A percentile compares a stretch with the other conserved stretches of the same genome.
Evolutionary conservation across 2,113 vertebrate genomes (phyloP).

Genomic region (Eleginops maclovinus): DNA sequence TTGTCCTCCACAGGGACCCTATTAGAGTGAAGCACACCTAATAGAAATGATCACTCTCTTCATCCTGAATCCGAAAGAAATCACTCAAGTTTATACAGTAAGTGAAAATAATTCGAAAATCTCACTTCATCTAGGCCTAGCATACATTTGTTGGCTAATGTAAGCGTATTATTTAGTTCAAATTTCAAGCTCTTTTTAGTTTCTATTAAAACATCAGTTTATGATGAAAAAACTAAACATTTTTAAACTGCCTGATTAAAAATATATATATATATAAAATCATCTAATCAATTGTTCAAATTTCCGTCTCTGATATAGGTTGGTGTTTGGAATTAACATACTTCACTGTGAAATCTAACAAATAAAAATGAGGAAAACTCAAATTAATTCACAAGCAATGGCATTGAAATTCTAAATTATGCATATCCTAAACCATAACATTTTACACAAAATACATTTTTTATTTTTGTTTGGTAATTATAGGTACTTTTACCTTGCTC

Average conservation of each 20-base stretch:
- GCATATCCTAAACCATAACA: neutral
- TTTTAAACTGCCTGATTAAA: neutral
- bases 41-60: constrained; percentile 81
- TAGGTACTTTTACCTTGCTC: neutral
- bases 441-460: neutral
- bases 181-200: constrained; percentile 5
- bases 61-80: constrained; percentile 67
- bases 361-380: neutral
- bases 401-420: neutral
- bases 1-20: constrained; percentile 81
- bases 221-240: neutral
- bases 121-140: constrained; percentile 23
- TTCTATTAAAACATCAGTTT: constrained; percentile 1
- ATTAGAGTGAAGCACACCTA: constrained; percentile 78
- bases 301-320: neutral
- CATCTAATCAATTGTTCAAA: neutral
- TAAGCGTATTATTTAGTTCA: constrained; percentile 1
- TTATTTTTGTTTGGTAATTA: neutral
- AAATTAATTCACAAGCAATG: neutral
- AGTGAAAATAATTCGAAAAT: constrained; percentile 59
- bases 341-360: neutral
- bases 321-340: neutral
- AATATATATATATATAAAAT: neutral
- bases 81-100: constrained; percentile 54
- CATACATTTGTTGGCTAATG: constrained; percentile 1